Conservation (phyloP, 1,140 invertebrate genomes). For the Nixonia krombeini region DNA sequence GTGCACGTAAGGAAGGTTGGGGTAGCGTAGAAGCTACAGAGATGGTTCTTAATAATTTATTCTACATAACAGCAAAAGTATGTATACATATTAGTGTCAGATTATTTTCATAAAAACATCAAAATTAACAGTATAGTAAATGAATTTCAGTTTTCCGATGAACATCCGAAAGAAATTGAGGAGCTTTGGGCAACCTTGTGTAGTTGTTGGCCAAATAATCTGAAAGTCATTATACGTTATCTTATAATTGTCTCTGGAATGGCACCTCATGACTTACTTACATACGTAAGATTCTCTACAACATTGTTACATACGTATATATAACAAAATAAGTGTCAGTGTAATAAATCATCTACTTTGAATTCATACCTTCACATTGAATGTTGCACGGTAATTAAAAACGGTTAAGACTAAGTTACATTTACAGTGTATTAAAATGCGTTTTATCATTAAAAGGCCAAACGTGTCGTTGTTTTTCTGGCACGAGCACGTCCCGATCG, state of each 20-base stretch:
- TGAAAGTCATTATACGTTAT: conserved; percentile 98
- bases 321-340: background rate
- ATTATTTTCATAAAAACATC: conserved; percentile 2
- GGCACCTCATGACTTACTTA: conserved; percentile 92
- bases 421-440: too few relatives aligned
- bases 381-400: too few relatives aligned
- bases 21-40: conserved; percentile 99
- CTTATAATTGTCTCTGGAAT: conserved; percentile 96
- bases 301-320: too few relatives aligned
- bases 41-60: conserved; percentile 99
- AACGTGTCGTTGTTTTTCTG: conserved; percentile 93
- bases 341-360: too few relatives aligned
- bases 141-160: conserved; percentile 86
- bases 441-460: too few relatives aligned
- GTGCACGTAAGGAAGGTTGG: conserved; percentile 89
- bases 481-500: conserved; percentile 91
- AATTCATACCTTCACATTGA: too few relatives aligned
- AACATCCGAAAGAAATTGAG: conserved; percentile 95
- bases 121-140: conserved; percentile 1
- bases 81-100: conserved; percentile 14
- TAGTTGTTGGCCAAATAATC: conserved; percentile 95
- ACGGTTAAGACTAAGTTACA: too few relatives aligned
- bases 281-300: conserved; percentile 79
- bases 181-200: conserved; percentile 96
- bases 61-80: conserved; percentile 98